Percentiles rank a stretch among this genome's conserved stretches.
Evolutionary conservation across 2,888 invertebrate genomes (phyloP).

Genomic region (Ariolimax columbianus): DNA sequence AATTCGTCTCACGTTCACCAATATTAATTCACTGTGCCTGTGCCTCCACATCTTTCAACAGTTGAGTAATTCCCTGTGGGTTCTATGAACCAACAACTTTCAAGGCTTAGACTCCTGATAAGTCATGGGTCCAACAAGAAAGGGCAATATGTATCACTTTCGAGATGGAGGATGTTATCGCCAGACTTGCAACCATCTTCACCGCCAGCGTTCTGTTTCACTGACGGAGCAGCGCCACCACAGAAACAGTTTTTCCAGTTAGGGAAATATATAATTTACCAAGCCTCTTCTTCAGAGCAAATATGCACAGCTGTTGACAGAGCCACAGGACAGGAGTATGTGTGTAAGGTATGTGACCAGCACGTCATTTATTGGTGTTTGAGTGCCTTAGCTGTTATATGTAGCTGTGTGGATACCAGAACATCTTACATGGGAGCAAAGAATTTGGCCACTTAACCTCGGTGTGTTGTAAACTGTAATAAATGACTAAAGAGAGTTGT

Average conservation of each 20-base stretch:
- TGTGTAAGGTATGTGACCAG: conserved; percentile 88
- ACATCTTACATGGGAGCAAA: too few relatives aligned
- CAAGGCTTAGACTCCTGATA: conserved; percentile 69
- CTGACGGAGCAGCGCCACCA: conserved; percentile 40
- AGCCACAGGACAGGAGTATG: conserved; percentile 89
- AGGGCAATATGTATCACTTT: conserved; percentile 61
- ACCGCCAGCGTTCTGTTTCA: conserved; percentile 65
- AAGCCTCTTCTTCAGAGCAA: conserved; percentile 86
- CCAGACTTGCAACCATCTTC: conserved; percentile 74
- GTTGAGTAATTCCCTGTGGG: conserved; percentile 32
- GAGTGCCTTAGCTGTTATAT: too few relatives aligned
- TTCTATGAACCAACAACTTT: conserved; percentile 69
- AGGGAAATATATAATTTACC: conserved; percentile 88
- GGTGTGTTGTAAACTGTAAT: too few relatives aligned
- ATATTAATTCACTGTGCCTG: too few relatives aligned
- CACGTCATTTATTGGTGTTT: too few relatives aligned
- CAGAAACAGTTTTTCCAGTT: conserved; percentile 79
- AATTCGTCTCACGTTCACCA: too few relatives aligned
- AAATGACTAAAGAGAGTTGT: too few relatives aligned
- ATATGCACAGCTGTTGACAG: conserved; percentile 91
- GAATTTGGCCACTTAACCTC: too few relatives aligned
- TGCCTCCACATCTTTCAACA: neutral
- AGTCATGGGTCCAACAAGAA: conserved; percentile 74
- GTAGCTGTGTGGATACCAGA: too few relatives aligned
- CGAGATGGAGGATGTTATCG: conserved; percentile 72